Evolutionary conservation across 2,888 invertebrate genomes (phyloP).

Genomic region (Drosophila multiciliata): DNA sequence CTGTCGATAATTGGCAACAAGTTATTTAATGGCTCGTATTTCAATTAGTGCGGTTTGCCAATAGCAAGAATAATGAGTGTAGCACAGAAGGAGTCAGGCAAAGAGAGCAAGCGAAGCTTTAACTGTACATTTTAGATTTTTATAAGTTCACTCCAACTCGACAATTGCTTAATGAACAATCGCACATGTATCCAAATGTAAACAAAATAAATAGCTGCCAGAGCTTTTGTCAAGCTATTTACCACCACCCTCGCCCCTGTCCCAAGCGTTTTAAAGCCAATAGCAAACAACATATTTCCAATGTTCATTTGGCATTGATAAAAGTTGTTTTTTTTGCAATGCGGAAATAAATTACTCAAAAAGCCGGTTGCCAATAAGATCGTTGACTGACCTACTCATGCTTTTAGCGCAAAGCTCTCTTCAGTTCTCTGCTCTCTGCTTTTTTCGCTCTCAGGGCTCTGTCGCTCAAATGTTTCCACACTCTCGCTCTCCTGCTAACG

Average conservation of each 20-base stretch:
- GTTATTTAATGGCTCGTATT: constrained; percentile 72
- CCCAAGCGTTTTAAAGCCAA: accelerated
- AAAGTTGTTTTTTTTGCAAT: constrained; percentile 54
- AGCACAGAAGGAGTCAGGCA: not conserved
- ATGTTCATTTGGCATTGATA: constrained; percentile 66
- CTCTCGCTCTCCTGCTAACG: constrained; percentile 53
- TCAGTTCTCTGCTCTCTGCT: constrained; percentile 1
- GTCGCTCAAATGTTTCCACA: constrained; percentile 2
- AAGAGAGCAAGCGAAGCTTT: not conserved
- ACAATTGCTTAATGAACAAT: constrained; percentile 24
- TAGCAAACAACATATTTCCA: constrained; percentile 22
- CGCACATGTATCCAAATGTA: constrained; percentile 15
- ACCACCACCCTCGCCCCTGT: not conserved
- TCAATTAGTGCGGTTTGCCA: constrained; percentile 71
- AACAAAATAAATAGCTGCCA: constrained; percentile 24
- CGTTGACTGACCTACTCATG: constrained; percentile 79
- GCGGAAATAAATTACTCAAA: constrained; percentile 67
- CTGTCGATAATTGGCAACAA: constrained; percentile 68
- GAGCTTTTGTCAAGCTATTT: constrained; percentile 16
- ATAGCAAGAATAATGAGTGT: constrained; percentile 22
- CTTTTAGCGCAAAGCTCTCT: not conserved
- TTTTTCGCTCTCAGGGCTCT: constrained; percentile 6
- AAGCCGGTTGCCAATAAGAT: constrained; percentile 76
- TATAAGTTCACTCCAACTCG: not conserved
- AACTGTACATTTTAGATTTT: not conserved